A percentile compares a stretch with the other conserved stretches of the same genome.
Evolutionary conservation across 2,888 invertebrate species (phyloP).

Genomic region (Acronicta leporina): DNA sequence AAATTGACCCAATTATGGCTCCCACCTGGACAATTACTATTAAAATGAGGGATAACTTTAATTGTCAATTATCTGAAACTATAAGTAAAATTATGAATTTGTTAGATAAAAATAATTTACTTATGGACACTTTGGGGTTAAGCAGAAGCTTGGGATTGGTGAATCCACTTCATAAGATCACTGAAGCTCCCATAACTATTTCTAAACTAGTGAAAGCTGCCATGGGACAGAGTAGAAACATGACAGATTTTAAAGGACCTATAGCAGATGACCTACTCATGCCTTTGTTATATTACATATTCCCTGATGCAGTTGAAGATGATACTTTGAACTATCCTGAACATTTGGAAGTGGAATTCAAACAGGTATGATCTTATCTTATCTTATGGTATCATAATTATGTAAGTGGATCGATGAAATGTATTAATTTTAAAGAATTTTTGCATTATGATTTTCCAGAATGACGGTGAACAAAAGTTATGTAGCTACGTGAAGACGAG

Average conservation of each 20-base stretch:
- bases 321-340: slow-evolving; percentile 87
- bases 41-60: slow-evolving; percentile 91
- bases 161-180: slow-evolving; percentile 92
- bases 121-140: slow-evolving; percentile 84
- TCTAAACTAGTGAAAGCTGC: slow-evolving; percentile 88
- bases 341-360: slow-evolving; percentile 82
- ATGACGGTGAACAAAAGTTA: slow-evolving; percentile 78
- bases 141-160: slow-evolving; percentile 84
- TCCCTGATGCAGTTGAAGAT: slow-evolving; percentile 95
- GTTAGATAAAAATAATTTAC: slow-evolving; percentile 84
- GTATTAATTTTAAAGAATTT: neutral
- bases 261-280: slow-evolving; percentile 93
- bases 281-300: slow-evolving; percentile 94
- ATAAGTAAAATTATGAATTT: slow-evolving; percentile 92
- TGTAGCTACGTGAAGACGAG: slow-evolving; percentile 93
- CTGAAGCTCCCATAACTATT: slow-evolving; percentile 93
- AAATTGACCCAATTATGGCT: slow-evolving; percentile 94
- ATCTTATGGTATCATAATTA: no score
- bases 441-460: slow-evolving; percentile 72
- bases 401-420: no score
- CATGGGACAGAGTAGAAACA: slow-evolving; percentile 84
- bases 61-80: slow-evolving; percentile 94
- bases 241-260: slow-evolving; percentile 92
- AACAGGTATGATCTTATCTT: slow-evolving; percentile 66
- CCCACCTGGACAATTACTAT: slow-evolving; percentile 94